These are phyloP conservation scores for Sinodicranocentrus sp. DNA, from an alignment of 2,888 invertebrate species.

Conservation along the genomic window DNA sequence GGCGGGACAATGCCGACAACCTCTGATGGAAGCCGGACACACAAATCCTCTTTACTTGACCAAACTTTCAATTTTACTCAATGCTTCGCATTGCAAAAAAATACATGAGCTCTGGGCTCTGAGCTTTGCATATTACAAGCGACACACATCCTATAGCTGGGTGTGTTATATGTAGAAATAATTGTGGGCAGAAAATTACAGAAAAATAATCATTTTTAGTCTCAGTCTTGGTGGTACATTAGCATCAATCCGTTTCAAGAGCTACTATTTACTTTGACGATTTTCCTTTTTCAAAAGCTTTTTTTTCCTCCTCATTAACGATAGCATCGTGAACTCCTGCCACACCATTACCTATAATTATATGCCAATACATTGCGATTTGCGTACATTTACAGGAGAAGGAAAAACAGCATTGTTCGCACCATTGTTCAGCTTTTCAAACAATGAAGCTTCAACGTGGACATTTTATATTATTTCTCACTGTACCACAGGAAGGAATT, in stretches of 20 bases:
- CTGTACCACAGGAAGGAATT: no score
- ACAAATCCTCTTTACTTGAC: neutral
- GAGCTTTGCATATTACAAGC: no score
- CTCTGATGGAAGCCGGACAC: no score
- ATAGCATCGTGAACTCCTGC: neutral
- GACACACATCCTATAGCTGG: no score
- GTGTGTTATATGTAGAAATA: no score
- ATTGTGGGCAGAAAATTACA: no score
- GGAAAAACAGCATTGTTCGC: neutral
- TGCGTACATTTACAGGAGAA: neutral
- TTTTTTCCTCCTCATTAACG: slow-evolving; percentile 11
- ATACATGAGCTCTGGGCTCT: no score
- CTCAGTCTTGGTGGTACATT: no score
- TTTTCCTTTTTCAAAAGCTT: neutral
- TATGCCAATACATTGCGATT: neutral
- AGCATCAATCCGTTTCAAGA: no score
- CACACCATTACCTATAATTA: slow-evolving; percentile 14
- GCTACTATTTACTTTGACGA: slow-evolving; percentile 9
- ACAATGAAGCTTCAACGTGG: neutral
- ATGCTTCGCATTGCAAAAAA: neutral
- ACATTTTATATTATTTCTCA: neutral
- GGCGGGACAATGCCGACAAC: no score
- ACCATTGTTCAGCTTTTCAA: no score
- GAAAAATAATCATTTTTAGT: no score
- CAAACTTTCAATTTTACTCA: slow-evolving; percentile 7